phyloP scores from a whole-genome alignment of 2,888 invertebrate species.

The Callinectes sapidus region DNA sequence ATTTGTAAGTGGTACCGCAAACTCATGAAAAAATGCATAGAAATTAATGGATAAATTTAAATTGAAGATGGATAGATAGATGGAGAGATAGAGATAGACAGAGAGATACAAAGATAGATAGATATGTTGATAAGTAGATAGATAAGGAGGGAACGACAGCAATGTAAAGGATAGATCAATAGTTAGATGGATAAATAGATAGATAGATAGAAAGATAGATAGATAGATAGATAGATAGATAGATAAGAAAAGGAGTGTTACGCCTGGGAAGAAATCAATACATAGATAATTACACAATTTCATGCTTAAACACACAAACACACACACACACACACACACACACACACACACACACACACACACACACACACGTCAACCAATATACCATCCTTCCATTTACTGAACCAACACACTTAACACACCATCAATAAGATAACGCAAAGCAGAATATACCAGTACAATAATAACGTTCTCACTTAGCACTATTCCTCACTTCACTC shows the following conservation, averaged over 20 bases:
- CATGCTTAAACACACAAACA: background rate
- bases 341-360: background rate
- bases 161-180: background rate
- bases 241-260: too few relatives aligned
- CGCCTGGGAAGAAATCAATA: too few relatives aligned
- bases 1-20: too few relatives aligned
- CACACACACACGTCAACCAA: background rate
- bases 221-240: background rate
- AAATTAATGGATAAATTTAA: too few relatives aligned
- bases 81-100: too few relatives aligned
- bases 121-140: too few relatives aligned
- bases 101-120: too few relatives aligned
- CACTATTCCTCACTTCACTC: background rate
- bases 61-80: too few relatives aligned
- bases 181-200: background rate
- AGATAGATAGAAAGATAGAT: background rate
- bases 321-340: background rate
- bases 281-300: too few relatives aligned
- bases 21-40: too few relatives aligned
- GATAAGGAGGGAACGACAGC: too few relatives aligned
- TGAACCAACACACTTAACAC: background rate
- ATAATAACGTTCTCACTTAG: background rate
- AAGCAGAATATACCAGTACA: background rate
- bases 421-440: background rate
- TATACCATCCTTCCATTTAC: background rate